Evolutionary conservation across 1,140 invertebrate species (phyloP), one percentile per base, ranked within the genome.

Genomic region (Schlechtendalia chinensis): DNA sequence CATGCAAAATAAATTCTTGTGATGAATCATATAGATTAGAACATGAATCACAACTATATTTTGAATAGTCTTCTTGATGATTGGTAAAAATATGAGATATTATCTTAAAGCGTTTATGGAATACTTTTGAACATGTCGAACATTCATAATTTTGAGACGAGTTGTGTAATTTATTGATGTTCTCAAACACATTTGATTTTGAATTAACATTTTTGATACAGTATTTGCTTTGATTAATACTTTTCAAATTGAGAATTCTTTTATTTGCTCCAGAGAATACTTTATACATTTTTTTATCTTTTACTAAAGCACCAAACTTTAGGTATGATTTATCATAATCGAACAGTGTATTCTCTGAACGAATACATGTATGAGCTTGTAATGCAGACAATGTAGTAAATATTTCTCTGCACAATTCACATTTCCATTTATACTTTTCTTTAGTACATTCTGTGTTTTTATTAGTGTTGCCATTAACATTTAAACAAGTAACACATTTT

Each of bases 1-100:
- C 27, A 79, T 29, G 16, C 19, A 61, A 47, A 47, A 58, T 47
- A 27, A 50, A 47, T 17, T 79, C 58, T 1, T 5, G 14, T n/a
- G 45, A 50, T 24, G 74, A 59, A 3, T 45, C 19, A 45, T 10
- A 50, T 12, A 47, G 0, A 47, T n/a, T 61, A 63, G 75, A 45
- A 50, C 75, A 79, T 22, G 39, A n/a, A 17, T 79, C 58, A 63
- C 75, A 79, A 63, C 75, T 79, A 63, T 61, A 50, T 63, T 79
- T 59, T 61, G 27, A 47, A 79, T 61, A 61, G 5, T 79, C 22
- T 27, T 50, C 32, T 77, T 27, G n/a, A 63, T 79, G 75, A 14
- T 27, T 27, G 24, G 47, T 50, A 47, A 79, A 63, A 79, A 79
- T 79, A 59, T 79, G 75, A 19, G 1, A 6, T 50, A 47, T 14